These are phyloP conservation scores for Phalanger gymnotis DNA, from an alignment of 2,797 vertebrate genomes.

Conservation along the genomic window DNA sequence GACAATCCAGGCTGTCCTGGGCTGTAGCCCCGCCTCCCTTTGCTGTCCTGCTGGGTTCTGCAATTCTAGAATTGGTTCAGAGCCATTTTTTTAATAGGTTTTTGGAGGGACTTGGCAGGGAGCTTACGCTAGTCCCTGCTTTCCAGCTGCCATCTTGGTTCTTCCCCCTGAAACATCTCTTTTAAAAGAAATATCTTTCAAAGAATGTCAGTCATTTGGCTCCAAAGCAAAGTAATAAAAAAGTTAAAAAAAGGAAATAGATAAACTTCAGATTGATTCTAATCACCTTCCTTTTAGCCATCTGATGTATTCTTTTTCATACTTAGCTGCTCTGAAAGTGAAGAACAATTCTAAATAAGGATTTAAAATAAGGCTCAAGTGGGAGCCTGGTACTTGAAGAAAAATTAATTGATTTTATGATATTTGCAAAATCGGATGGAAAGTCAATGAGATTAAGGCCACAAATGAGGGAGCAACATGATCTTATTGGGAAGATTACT, in stretches of 20 bases:
- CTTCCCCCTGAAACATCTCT: not conserved
- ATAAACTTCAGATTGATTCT: not conserved
- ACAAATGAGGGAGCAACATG: not conserved
- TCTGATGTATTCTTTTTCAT: not conserved
- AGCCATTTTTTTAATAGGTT: too few relatives aligned
- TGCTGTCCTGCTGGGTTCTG: too few relatives aligned
- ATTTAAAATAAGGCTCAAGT: not conserved
- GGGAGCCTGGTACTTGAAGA: not conserved
- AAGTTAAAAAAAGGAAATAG: not conserved
- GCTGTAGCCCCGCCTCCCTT: too few relatives aligned
- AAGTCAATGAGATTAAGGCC: not conserved
- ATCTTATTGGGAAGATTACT: not conserved
- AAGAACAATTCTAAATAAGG: not conserved
- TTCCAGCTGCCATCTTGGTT: too few relatives aligned
- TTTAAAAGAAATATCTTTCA: not conserved
- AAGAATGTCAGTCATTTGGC: not conserved
- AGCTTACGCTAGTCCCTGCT: too few relatives aligned
- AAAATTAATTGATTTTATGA: not conserved
- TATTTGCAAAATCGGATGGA: not conserved
- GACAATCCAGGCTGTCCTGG: too few relatives aligned
- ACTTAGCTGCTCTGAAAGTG: not conserved
- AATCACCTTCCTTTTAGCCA: not conserved
- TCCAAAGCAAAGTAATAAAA: not conserved
- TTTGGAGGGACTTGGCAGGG: too few relatives aligned
- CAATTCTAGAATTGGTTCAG: too few relatives aligned